These are phyloP conservation scores for Pomatostomus ruficeps DNA, from an alignment of 2,113 vertebrate genomes.

Conservation along the genomic window DNA sequence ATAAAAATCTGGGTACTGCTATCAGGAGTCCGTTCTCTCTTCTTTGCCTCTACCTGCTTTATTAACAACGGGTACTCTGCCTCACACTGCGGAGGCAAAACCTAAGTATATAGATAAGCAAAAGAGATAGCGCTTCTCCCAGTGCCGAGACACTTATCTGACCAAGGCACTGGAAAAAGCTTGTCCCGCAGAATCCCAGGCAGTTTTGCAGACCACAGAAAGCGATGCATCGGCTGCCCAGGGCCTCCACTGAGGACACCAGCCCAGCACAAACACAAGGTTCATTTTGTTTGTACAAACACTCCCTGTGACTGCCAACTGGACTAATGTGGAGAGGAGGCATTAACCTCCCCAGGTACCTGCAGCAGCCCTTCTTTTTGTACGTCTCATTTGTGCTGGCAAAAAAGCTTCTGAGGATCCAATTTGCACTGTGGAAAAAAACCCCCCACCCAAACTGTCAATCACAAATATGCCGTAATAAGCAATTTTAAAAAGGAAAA, in stretches of 20 bases:
- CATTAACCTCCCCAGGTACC: background rate
- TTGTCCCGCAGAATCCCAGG: too few species aligned
- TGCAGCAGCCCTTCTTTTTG: background rate
- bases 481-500: background rate
- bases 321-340: background rate
- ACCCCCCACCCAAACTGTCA: background rate
- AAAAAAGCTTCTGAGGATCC: background rate
- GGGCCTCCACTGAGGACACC: background rate
- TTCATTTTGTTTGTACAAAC: background rate
- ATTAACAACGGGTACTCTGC: too few species aligned
- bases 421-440: background rate
- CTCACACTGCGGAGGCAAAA: too few species aligned
- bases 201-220: too few species aligned
- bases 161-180: too few species aligned
- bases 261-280: background rate
- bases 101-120: too few species aligned
- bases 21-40: too few species aligned
- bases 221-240: background rate
- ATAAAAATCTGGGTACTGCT: too few species aligned
- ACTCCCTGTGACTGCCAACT: background rate
- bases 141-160: too few species aligned
- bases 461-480: background rate
- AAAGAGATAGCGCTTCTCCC: too few species aligned
- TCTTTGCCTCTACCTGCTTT: too few species aligned
- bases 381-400: background rate